Evolutionary conservation across 2,113 vertebrate species (phyloP), one percentile per base, ranked within the genome.

Genomic region (Pelusios castaneus): DNA sequence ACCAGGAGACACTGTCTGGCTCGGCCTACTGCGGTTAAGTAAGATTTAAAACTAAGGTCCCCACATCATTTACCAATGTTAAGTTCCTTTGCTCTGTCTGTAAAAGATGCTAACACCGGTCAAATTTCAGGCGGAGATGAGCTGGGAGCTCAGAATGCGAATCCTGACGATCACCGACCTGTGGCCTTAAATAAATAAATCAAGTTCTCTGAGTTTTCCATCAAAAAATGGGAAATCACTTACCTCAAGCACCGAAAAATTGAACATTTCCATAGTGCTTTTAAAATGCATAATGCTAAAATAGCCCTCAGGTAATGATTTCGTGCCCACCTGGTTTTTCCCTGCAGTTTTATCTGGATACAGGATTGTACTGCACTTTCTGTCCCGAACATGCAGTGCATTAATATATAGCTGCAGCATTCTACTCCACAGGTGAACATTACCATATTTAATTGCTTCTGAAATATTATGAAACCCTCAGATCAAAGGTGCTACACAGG

Each of bases 371-470:
- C 1, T 0, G 13, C 1, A 0, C 80, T 63, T 3, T 3, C 45
- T 0, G 22, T 67, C 70, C 38, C 56, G 1, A 1, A 79, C 9
- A 12, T 0, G 0, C 3, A 47, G 3, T 3, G 47, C 0, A 2
- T 10, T 19, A 2, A 0, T 67, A 9, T 19, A 67, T 9, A 11
- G 54, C 3, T 5, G 1, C 58, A 2, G 3, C 3, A 38, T 38
- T 19, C 89, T 4, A 58, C 45, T 5, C 56, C 17, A 0, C 25
- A 54, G 51, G 7, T 4, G n/a, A 67, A 25, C 41, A 1, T 0
- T 4, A n/a, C n/a, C 7, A 34, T 0, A 0, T 1, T 51, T 29
- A 27, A 38, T 11, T 13, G 22, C 41, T 77, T 87, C 49, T 16
- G 4, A 47, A 70, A 5, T 7, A 51, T 11, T 79, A 2, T 54